Evolutionary conservation across 2,797 vertebrate species (phyloP), one percentile per base, ranked within the genome.

Genomic region (Avahi laniger): DNA sequence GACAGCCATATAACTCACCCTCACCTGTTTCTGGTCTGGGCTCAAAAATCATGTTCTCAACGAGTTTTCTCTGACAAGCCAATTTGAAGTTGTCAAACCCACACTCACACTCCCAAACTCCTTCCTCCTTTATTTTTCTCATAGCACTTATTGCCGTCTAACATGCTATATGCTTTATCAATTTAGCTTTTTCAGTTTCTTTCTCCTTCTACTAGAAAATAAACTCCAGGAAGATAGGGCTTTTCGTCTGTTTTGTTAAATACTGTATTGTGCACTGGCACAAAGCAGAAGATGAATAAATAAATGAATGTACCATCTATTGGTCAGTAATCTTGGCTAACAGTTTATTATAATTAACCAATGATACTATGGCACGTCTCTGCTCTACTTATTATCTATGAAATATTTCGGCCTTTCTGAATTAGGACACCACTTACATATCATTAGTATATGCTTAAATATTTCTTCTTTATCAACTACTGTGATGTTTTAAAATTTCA

Each of bases 401-500:
- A 79, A 73, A 63, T 87, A 54, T 24, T 95, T 92, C 67, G 61
- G 41, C 63, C 26, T 57, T 76, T 76, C 26, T 78, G 35, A 84
- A 43, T 63, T 89, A 85, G 59, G 75, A 90, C 89, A 46, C 8
- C 18, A 54, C 67, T 91, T 75, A 28, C 12, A 9, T 76, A 46
- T 61, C 26, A 81, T 50, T 72, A 95, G 26, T 65, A 57, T 11
- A 46, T n/a, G 7, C 76, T 89, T 85, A 85, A 85, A 65, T 72
- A 14, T n/a, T 73, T 76, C 2, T 76, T 54, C 78, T 73, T 86
- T 72, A 38, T 54, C 38, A 89, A 52, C 30, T n/a, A 78, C 61
- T 48, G 46, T 84, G 54, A 61, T 94, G 6, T 76, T 81, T 89
- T 81, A 67, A 81, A 94, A 78, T 76, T 59, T 91, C 59, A 88